Base-by-base conservation (phyloP, 2,113 vertebrate species). In the Tricholaema leucomelas region DNA sequence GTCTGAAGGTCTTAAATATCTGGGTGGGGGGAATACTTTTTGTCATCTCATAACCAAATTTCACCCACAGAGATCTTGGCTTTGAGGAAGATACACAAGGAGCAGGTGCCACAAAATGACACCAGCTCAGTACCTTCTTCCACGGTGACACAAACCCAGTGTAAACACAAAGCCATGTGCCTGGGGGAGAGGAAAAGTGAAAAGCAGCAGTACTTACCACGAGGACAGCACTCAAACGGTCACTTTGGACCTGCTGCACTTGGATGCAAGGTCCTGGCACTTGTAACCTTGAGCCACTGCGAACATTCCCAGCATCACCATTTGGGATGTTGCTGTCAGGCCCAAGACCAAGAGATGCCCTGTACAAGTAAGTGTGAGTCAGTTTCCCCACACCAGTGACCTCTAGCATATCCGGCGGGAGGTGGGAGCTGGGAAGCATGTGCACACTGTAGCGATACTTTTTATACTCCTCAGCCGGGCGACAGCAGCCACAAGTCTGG, bases 361-460 rank as follows among this genome's bases (percentile, higher is more conserved):
- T 66, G 71, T 94, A 98, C 63, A 97, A 59, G 77, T 97, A 97
- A 24, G 96, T 97, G 61, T 97, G 97, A 40, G 97, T 97, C 55
- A 97, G 95, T 87, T 97, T 98, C 25, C 97, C 97, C 28, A 97
- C 81, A 15, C 93, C 96, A 40, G 97, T 96, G 76, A 97, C 85
- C 88, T 97, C 97, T 82, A 97, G 86, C 90, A 93, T 78, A 61
- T 96, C 92, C 0, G 91, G 95, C 4, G 91, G 83, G 35, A 97
- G 64, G 18, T 94, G 97, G 52, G 96, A 96, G 88, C 92, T 86
- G 12, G 85, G 97, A 58, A 97, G 88, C 95, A 96, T 95, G 56
- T 83, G 96, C 66, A 96, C 96, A 1, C 92, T 93, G 69, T 83
- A 95, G 48, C 87, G 90, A 24, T 95, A 90, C 27, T 96, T 97